Base-by-base conservation (phyloP, 2,888 invertebrate species). In the Euproctis similis region DNA sequence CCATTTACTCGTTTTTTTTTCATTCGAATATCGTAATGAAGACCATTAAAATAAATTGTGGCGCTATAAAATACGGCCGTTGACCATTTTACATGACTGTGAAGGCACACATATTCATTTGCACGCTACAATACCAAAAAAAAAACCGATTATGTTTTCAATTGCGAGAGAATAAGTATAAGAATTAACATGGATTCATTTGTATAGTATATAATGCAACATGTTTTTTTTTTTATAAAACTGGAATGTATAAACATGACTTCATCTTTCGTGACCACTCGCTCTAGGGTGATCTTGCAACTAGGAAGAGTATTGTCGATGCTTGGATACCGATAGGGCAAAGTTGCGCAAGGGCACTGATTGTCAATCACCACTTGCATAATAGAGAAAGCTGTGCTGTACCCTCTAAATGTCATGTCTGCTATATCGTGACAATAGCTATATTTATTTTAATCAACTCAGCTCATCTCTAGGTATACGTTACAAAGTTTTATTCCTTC, bases 331-430 rank as follows among this genome's bases (percentile, higher is more conserved):
- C 62, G 66, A 68, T 68, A 69, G 62, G 55, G 54, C 64, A 67
- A 59, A 50, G 57, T 71, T 71, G 71, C 67, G 64, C 59, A 57
- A 61, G 57, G 61, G 50, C 57, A 40, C 38, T 57, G 57, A 59
- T 58, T 70, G 74, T 78, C 81, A 77, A 76, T 80, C 77, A 77
- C 54, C 35, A 36, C 47, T 80, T 76, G 54, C 68, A 66, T 67
- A 74, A 74, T 48, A 49, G 51, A 64, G 64, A 77, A 76, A 76
- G 71, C 61, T 53, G 52, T n/a, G 37, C 36, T 49, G 47, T 48
- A 46, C 52, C 47, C 34, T 50, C 53, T 39, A 68, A 73, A 71
- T 72, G 66, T 71, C 68, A 64, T 56, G 58, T 56, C 53, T 34
- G 43, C 45, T 47, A 45, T 49, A 31, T 36, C 53, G 56, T 55